Conservation (phyloP, 1,140 invertebrate genomes). For the Dendroctonus ponderosae region DNA sequence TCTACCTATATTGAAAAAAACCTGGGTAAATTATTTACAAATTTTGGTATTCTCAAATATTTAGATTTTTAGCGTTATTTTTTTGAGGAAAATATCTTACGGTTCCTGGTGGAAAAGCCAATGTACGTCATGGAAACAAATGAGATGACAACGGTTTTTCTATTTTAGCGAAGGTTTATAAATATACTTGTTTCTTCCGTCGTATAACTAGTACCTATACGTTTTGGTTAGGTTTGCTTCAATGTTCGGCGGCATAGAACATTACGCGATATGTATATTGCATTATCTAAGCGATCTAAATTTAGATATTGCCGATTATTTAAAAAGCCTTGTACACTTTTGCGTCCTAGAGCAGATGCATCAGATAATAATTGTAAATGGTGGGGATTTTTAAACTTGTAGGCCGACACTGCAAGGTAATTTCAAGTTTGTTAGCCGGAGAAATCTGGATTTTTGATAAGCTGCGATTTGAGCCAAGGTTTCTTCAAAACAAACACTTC, state of each 20-base stretch:
- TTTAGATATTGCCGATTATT: neutral
- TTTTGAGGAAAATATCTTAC: too few relatives aligned
- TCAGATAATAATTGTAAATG: conserved; percentile 13
- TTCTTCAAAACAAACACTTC: neutral
- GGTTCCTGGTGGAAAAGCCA: too few relatives aligned
- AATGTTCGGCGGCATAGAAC: neutral
- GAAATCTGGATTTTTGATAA: neutral
- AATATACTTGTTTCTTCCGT: neutral
- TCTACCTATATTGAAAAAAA: too few relatives aligned
- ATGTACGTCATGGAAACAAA: too few relatives aligned
- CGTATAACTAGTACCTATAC: neutral
- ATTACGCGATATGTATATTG: neutral
- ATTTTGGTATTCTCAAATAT: too few relatives aligned
- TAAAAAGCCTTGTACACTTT: neutral
- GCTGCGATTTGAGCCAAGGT: neutral
- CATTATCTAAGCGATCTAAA: neutral
- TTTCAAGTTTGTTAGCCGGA: conserved; percentile 4
- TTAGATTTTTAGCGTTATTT: too few relatives aligned
- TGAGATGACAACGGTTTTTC: too few relatives aligned
- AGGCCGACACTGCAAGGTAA: conserved; percentile 22
- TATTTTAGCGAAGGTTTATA: too few relatives aligned
- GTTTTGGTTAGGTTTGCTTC: neutral
- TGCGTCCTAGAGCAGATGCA: neutral
- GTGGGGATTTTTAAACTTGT: conserved; percentile 27
- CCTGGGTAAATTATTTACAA: too few relatives aligned